Conservation (phyloP, 2,797 vertebrate genomes). For the Huso huso region DNA sequence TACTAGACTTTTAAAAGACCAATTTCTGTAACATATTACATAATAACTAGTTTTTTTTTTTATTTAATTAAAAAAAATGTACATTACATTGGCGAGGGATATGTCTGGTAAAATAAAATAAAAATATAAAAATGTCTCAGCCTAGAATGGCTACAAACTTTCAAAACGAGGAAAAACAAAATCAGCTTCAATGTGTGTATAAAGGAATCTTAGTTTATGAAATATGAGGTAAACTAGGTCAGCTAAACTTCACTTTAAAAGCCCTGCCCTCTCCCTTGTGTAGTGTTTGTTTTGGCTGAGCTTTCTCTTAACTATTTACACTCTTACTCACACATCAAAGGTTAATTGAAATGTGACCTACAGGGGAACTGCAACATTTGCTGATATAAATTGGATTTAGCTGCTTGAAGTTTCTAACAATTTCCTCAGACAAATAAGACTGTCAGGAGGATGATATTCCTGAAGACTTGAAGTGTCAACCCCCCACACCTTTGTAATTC, state of each 20-base stretch:
- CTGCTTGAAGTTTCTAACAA: background rate
- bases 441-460: conserved; percentile 10
- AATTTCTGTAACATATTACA: too few relatives aligned
- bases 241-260: background rate
- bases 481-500: background rate
- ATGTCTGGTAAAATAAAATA: too few relatives aligned
- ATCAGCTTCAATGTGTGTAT: too few relatives aligned
- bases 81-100: too few relatives aligned
- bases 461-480: conserved; percentile 5
- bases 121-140: too few relatives aligned
- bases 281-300: background rate
- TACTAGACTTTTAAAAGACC: too few relatives aligned
- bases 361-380: background rate
- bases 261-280: background rate
- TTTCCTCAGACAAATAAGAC: conserved; percentile 13
- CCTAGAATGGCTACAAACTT: too few relatives aligned
- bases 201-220: too few relatives aligned
- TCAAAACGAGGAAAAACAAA: too few relatives aligned
- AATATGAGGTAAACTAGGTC: conserved; percentile 2
- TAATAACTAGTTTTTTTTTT: too few relatives aligned
- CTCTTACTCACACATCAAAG: conserved; percentile 9
- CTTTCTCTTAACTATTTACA: conserved; percentile 10
- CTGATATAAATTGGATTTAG: background rate
- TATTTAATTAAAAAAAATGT: too few relatives aligned
- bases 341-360: conserved; percentile 13